Evolutionary conservation across 2,113 vertebrate species (phyloP), one percentile per base, ranked within the genome.

Genomic region (Atractosteus spatula): DNA sequence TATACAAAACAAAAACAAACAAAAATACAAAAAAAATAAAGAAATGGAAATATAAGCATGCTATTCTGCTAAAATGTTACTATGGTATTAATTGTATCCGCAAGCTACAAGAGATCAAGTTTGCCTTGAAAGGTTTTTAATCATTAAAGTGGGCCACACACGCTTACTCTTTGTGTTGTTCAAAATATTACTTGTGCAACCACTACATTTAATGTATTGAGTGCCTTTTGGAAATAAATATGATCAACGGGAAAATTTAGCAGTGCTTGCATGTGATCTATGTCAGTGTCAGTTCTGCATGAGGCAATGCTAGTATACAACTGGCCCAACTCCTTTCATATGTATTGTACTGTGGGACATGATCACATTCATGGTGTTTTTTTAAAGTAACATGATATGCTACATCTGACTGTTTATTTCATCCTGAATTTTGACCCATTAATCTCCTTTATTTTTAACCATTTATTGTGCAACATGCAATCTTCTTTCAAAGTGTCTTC

Each of bases 181-280:
- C 76, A 77, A 75, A 79, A 78, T 77, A 78, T 75, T 74, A 79
- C 42, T 83, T 80, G 80, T 79, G 78, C 79, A 75, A 75, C 69
- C 71, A 83, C 78, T 80, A 81, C 82, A 76, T 84, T 78, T 81
- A 83, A 83, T 85, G 85, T 89, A 87, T 84, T 86, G 86, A 89
- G 88, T 90, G 89, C 88, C 86, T 89, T 91, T 86, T 75, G 77
- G 70, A 71, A 88, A 89, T 88, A 86, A 87, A 89, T 54, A 73
- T 73, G 16, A 80, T 78, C 51, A 78, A 12, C 29, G 62, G 71
- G 76, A 74, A 1, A 75, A 65, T 71, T 3, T 47, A 43, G 17
- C 16, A 59, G 68, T n/a, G 29, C 42, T 51, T 70, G 41, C 62
- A 10, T 63, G 62, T 62, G 29, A 56, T 71, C 2, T 61, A 16